A percentile compares a stretch with the other conserved stretches of the same genome.
Conservation (phyloP, 1,140 invertebrate species). For the Zaprionus ghesquierei region DNA sequence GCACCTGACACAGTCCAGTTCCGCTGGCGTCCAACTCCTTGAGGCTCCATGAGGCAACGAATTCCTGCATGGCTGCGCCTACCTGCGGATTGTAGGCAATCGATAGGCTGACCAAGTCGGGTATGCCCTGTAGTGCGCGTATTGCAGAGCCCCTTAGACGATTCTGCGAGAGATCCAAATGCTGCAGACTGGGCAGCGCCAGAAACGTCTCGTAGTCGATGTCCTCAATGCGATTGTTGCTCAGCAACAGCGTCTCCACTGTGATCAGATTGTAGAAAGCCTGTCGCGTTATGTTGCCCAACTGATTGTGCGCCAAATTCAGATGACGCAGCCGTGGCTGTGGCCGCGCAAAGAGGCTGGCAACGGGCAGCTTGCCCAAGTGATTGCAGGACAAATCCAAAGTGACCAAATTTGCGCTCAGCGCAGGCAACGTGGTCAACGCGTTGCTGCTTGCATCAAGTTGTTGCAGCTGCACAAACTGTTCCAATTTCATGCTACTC, state of each 20-base stretch:
- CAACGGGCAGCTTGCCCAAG: constrained; percentile 74
- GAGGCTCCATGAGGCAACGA: constrained; percentile 83
- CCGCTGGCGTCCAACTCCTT: constrained; percentile 86
- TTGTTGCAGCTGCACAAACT: constrained; percentile 51
- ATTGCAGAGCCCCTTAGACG: constrained; percentile 87
- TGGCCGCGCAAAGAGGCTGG: constrained; percentile 57
- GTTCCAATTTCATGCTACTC: constrained; percentile 32
- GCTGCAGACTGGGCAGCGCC: constrained; percentile 88
- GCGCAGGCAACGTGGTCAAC: constrained; percentile 39
- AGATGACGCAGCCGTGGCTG: constrained; percentile 83
- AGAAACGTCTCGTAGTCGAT: constrained; percentile 84
- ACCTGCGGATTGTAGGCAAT: constrained; percentile 88
- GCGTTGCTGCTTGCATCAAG: constrained; percentile 62
- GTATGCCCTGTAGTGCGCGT: constrained; percentile 88
- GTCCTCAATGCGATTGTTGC: constrained; percentile 84
- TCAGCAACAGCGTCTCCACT: constrained; percentile 84
- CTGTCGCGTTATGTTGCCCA: constrained; percentile 78
- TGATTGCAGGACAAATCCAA: constrained; percentile 84
- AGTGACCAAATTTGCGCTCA: constrained; percentile 53
- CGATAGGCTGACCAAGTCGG: constrained; percentile 89
- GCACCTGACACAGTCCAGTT: constrained; percentile 90
- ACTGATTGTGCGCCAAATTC: constrained; percentile 85
- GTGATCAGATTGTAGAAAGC: constrained; percentile 74
- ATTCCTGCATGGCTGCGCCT: constrained; percentile 82
- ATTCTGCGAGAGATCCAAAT: constrained; percentile 92